Base-by-base conservation (phyloP, 2,888 invertebrate genomes). In the Drosophila mercatorum region DNA sequence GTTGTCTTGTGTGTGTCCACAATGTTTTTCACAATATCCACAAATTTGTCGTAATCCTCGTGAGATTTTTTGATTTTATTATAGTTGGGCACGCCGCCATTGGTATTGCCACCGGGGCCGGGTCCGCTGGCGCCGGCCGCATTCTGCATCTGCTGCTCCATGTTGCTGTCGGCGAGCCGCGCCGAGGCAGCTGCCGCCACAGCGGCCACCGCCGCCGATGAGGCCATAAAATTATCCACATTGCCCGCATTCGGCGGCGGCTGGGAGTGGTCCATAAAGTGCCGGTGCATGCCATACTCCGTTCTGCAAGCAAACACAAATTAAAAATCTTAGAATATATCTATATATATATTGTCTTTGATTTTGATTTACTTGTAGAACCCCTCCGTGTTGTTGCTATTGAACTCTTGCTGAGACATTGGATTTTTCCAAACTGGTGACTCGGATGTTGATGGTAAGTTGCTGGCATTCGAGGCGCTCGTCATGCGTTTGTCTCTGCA, bases 391-490 rank as follows among this genome's bases (percentile, higher is more conserved):
- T 92, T 92, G 78, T 91, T 92, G 72, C 91, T 92, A 65, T 91
- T 91, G 70, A 92, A 92, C 84, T 92, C 92, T 91, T 92, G 92
- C 77, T 92, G 92, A 90, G 92, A 92, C 92, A 92, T 92, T 92
- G 91, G 91, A 91, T 91, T 92, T 88, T 92, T 92, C 92, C 92
- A 92, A 78, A 92, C 92, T 86, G 92, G 92, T 68, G 92, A 92
- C 80, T 92, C 92, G 55, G 92, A 89, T 77, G 92, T 91, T 69
- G 92, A 91, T 65, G 92, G 92, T 91, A 92, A 89, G 65, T 88
- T 92, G 80, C 91, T 89, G 61, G 92, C 91, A 87, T 91, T 92
- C 79, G 92, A 91, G 68, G 91, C 88, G 60, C 92, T 91, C 75
- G 91, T 92, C 92, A 92, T 92, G 85, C 92, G 92, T 90, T 92